Evolutionary conservation across 2,888 invertebrate genomes (phyloP).

Genomic region (Lapara coniferarum): DNA sequence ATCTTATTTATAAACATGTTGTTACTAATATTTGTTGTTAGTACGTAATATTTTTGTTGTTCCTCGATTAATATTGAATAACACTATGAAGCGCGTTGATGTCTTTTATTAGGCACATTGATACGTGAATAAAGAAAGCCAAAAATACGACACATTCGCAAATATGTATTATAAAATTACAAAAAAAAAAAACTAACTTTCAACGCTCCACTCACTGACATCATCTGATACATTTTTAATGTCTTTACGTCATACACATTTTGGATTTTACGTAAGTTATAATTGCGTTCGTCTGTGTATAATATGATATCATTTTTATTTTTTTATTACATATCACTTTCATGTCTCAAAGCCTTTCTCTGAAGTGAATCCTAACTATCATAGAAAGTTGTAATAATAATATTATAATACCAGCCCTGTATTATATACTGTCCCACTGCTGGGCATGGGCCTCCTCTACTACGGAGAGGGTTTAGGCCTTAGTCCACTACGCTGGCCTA

Average conservation of each 20-base stretch:
- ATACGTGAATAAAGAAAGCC: background rate
- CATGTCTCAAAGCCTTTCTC: slow-evolving; percentile 33
- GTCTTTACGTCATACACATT: slow-evolving; percentile 28
- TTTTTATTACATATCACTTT: slow-evolving; percentile 6
- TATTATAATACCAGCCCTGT: no score
- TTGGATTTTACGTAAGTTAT: slow-evolving; percentile 1
- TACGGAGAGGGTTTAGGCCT: no score
- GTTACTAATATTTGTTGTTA: background rate
- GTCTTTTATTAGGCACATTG: slow-evolving; percentile 38
- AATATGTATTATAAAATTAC: background rate
- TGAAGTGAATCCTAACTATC: background rate
- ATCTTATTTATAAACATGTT: no score
- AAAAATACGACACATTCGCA: background rate
- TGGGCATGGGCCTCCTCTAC: no score
- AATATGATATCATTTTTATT: slow-evolving; percentile 14
- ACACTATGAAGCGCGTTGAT: slow-evolving; percentile 39
- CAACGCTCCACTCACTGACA: background rate
- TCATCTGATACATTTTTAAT: slow-evolving; percentile 27
- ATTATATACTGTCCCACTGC: no score
- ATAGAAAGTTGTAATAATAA: no score
- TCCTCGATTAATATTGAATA: background rate
- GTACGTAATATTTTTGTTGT: background rate
- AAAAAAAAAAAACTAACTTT: background rate
- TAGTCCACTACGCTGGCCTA: no score
- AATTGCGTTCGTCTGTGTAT: slow-evolving; percentile 1